Percentiles rank a stretch among this genome's conserved stretches.
These are phyloP conservation scores for Channallabes apus DNA, from an alignment of 2,797 vertebrate species.

Conservation along the genomic window DNA sequence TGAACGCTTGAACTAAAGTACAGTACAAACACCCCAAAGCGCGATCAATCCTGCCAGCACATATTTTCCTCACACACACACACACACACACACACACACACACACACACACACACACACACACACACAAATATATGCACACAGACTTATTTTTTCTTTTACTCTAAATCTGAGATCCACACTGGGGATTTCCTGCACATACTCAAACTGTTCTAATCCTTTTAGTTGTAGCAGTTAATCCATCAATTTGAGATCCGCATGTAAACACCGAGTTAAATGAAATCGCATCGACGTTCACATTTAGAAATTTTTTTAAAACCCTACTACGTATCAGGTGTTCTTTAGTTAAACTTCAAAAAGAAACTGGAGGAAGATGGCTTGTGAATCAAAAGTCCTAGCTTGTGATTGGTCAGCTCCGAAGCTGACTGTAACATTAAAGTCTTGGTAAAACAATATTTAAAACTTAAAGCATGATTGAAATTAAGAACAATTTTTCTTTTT, in stretches of 20 bases:
- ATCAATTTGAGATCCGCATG: not conserved
- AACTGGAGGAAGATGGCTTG: not conserved
- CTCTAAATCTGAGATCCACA: not conserved
- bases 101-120: no score
- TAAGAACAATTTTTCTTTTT: not conserved
- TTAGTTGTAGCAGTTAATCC: not conserved
- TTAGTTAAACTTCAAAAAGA: not conserved
- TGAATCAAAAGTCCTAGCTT: not conserved
- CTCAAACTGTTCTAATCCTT: not conserved
- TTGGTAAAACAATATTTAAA: not conserved
- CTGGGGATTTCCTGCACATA: not conserved
- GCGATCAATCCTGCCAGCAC: slow-evolving; percentile 61
- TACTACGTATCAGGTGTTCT: not conserved
- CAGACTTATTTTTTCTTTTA: not conserved
- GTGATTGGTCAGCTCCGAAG: not conserved
- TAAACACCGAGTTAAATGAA: not conserved
- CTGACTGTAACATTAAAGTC: not conserved
- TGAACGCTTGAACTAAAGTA: slow-evolving; percentile 32
- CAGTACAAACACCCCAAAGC: slow-evolving; percentile 19
- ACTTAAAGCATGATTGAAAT: not conserved
- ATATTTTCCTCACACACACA: slow-evolving; percentile 56
- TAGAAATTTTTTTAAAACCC: no score
- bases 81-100: no score
- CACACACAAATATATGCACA: not conserved
- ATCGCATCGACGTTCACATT: not conserved